Percentiles rank a stretch among this genome's conserved stretches.
Conservation (phyloP, 1,140 invertebrate genomes). For the Cryptotermes secundus region DNA sequence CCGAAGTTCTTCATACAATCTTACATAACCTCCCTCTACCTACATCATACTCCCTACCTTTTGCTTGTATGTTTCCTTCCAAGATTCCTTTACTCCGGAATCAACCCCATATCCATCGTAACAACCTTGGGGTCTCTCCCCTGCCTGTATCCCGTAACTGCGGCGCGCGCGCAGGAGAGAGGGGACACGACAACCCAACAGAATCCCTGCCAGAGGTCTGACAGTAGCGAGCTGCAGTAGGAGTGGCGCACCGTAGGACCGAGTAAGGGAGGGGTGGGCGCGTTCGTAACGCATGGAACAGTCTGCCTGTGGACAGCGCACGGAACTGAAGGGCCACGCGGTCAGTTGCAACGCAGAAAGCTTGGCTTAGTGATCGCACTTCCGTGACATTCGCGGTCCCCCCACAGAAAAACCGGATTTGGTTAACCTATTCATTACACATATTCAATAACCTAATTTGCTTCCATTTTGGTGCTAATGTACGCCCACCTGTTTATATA, state of each 20-base stretch:
- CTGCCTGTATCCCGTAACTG: neutral
- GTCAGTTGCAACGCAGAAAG: neutral
- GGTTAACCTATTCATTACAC: no score
- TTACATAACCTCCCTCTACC: no score
- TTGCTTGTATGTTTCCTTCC: constrained; percentile 10
- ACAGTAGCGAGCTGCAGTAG: neutral
- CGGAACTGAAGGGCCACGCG: neutral
- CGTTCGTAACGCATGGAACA: neutral
- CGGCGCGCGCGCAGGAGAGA: neutral
- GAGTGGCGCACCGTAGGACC: neutral
- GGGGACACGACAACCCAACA: no score
- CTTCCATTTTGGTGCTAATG: no score
- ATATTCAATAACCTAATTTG: no score
- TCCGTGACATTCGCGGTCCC: neutral
- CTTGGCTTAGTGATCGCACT: neutral
- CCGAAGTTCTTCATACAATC: neutral
- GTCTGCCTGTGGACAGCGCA: neutral
- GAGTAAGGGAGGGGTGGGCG: neutral
- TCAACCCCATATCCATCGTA: neutral
- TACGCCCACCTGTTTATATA: no score
- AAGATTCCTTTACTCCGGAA: neutral
- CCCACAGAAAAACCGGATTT: no score
- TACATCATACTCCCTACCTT: neutral
- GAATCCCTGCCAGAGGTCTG: neutral
- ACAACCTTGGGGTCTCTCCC: neutral